Evolutionary conservation across 2,888 invertebrate genomes (phyloP), one percentile per base, ranked within the genome.

Genomic region (Lochmaea capreae): DNA sequence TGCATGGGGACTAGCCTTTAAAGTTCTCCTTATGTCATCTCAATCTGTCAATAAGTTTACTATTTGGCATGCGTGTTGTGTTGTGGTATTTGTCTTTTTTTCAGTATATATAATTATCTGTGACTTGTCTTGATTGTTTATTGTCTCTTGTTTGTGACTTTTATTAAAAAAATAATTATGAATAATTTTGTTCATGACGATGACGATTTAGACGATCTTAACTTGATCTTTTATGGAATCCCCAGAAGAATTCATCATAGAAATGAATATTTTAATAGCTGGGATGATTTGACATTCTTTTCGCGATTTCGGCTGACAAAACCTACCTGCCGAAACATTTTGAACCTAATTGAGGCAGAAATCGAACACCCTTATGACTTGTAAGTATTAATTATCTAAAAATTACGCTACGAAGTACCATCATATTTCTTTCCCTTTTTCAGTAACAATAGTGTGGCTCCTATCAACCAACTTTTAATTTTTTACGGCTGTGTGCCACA

Each of bases 181-280:
- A 49, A 39, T 39, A 26, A 61, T 61, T 61, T 39, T 61, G 39
- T 39, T 61, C 14, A 39, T 39, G 61, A 33, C 33, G 26, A 39
- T 5, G 39, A 39, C n/a, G 39, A 33, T 33, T 61, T 61, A 39
- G 26, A 39, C 14, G 61, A 39, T 26, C 39, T 61, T 10, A 33
- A 33, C 9, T 61, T 61, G 26, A 61, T 33, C n/a, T 33, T 61
- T 61, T 39, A 33, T 61, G 61, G n/a, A 61, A 61, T 61, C 12
- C 61, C 61, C 61, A 26, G 61, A 61, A 4, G 39, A n/a, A 61
- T 61, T 33, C n/a, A 61, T 61, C 39, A 61, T 61, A 11, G 39
- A 61, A 61, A 61, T 39, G 39, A 61, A 61, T 61, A 61, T 61
- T 61, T 61, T 39, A 33, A 61, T 39, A 61, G 61, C 61, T 61